Percentiles rank a stretch among this genome's conserved stretches.
Conservation (phyloP, 1,140 invertebrate species). For the Ostrea denselamellosa region DNA sequence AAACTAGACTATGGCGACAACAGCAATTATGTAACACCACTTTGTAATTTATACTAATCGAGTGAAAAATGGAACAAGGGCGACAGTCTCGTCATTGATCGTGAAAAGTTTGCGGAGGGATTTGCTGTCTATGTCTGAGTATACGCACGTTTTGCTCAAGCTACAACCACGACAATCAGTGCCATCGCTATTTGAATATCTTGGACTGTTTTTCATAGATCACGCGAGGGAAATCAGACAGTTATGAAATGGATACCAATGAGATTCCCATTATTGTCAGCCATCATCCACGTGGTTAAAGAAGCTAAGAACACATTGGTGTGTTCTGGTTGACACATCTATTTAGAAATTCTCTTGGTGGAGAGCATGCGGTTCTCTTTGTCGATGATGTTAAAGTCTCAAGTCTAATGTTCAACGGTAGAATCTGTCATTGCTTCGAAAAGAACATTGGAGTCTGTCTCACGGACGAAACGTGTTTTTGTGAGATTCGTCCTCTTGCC, state of each 20-base stretch:
- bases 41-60: conserved; percentile 1
- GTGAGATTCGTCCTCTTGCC: conserved; percentile 46
- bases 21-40: conserved; percentile 27
- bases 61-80: conserved; percentile 46
- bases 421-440: conserved; percentile 61
- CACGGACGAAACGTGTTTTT: neutral
- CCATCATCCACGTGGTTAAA: conserved; percentile 76
- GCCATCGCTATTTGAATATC: conserved; percentile 16
- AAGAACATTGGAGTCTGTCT: conserved; percentile 49
- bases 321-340: neutral
- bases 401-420: neutral
- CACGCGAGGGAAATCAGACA: conserved; percentile 19
- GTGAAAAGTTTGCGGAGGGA: conserved; percentile 5
- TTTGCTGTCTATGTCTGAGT: conserved; percentile 45
- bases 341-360: neutral
- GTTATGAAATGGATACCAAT: conserved; percentile 14
- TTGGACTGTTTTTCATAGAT: neutral
- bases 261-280: neutral
- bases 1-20: neutral
- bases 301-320: conserved; percentile 75
- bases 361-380: conserved; percentile 32
- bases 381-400: conserved; percentile 44
- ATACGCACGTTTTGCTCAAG: conserved; percentile 2
- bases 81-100: conserved; percentile 13
- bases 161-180: conserved; percentile 17